These are phyloP conservation scores for Bubo blakistoni DNA, from an alignment of 2,113 vertebrate species.

Conservation along the genomic window DNA sequence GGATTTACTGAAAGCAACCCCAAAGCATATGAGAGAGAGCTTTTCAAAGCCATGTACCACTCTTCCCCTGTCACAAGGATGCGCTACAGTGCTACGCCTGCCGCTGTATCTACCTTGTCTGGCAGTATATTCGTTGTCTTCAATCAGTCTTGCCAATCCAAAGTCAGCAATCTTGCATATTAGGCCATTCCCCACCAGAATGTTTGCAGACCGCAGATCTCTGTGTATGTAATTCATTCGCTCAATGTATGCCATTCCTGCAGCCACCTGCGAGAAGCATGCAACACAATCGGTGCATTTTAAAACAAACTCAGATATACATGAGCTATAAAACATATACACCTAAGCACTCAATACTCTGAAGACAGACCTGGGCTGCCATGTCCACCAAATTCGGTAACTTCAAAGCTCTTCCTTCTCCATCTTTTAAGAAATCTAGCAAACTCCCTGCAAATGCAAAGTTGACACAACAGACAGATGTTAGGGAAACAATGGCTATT, in stretches of 20 bases:
- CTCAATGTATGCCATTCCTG: constrained; percentile 97
- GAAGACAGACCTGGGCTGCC: constrained; percentile 88
- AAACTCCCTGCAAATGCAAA: constrained; percentile 84
- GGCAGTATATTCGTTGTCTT: constrained; percentile 97
- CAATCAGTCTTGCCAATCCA: constrained; percentile 92
- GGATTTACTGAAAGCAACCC: neutral
- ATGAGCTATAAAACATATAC: rapidly evolving
- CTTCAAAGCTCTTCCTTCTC: constrained; percentile 88
- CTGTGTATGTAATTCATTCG: constrained; percentile 99
- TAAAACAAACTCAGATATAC: neutral
- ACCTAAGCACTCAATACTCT: neutral
- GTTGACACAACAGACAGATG: neutral
- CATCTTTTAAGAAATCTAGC: constrained; percentile 92
- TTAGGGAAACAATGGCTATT: neutral
- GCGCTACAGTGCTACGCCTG: neutral
- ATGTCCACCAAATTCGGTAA: constrained; percentile 96
- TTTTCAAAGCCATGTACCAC: neutral
- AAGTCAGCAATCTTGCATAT: constrained; percentile 98
- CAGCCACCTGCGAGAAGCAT: constrained; percentile 78
- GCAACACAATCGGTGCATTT: neutral
- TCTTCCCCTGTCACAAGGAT: neutral
- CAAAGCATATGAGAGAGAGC: neutral
- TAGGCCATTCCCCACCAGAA: constrained; percentile 91
- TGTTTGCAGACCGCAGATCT: constrained; percentile 94
- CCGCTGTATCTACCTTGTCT: constrained; percentile 83